phyloP scores from a whole-genome alignment of 2,113 vertebrate genomes.

The Psittacara wagleri region DNA sequence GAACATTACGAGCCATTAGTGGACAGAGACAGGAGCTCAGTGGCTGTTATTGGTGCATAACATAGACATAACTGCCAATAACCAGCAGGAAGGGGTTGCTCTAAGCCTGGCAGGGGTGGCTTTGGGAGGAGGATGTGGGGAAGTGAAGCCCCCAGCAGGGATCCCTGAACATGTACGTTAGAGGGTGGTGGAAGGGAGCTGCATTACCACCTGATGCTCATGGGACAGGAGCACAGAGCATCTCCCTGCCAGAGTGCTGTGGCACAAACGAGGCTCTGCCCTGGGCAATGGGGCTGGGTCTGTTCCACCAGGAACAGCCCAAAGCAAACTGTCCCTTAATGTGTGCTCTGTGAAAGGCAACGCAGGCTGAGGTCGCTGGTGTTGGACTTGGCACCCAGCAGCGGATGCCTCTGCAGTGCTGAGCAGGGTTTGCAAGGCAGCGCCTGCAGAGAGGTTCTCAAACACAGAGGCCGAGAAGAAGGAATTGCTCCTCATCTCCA shows the following conservation, averaged over 20 bases:
- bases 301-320: not conserved
- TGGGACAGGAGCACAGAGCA: not conserved
- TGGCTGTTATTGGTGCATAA: not conserved
- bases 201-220: rapidly evolving
- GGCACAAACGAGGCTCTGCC: not conserved
- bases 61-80: not conserved
- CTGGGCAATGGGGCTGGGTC: not conserved
- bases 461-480: not conserved
- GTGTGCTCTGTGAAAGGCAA: not conserved
- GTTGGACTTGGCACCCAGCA: not conserved
- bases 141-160: not conserved
- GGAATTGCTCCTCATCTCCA: not conserved
- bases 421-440: not conserved
- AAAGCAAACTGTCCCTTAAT: not conserved
- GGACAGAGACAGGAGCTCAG: not conserved
- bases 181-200: not conserved
- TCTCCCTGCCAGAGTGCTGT: not conserved
- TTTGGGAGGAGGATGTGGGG: not conserved
- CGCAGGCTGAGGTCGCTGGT: not conserved
- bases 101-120: not conserved
- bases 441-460: not conserved
- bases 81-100: not conserved
- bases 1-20: not conserved
- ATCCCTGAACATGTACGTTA: rapidly evolving
- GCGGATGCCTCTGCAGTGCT: not conserved